These are phyloP conservation scores for Lepidurus apus DNA, from an alignment of 1,140 invertebrate genomes.

Conservation along the genomic window DNA sequence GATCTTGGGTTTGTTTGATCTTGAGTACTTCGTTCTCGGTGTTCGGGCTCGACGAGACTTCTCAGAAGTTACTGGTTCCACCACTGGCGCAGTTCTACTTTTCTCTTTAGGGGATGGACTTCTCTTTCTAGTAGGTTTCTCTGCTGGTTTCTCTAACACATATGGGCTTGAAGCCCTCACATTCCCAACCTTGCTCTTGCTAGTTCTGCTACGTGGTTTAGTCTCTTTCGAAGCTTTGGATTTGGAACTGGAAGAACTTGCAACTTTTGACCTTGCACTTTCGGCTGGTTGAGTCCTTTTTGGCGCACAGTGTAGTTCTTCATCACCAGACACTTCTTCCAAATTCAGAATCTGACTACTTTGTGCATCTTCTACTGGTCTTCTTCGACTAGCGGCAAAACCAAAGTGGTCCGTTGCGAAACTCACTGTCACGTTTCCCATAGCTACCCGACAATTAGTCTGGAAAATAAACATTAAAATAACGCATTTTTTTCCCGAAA, in stretches of 20 bases:
- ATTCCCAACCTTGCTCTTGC: too few relatives aligned
- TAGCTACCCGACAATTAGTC: slow-evolving; percentile 22
- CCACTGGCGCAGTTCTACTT: neutral
- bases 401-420: neutral
- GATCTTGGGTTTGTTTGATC: neutral
- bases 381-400: neutral
- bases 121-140: too few relatives aligned
- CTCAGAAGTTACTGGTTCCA: neutral
- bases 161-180: too few relatives aligned
- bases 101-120: too few relatives aligned
- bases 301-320: neutral
- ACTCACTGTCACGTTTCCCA: slow-evolving; percentile 22
- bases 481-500: neutral
- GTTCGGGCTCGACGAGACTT: neutral
- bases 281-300: neutral
- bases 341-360: too few relatives aligned
- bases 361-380: neutral
- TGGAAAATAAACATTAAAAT: neutral
- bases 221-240: neutral
- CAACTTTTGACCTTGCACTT: neutral
- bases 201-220: too few relatives aligned
- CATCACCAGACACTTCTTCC: neutral
- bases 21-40: neutral
- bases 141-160: too few relatives aligned
- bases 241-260: neutral